A percentile compares a stretch with the other conserved stretches of the same genome.
Evolutionary conservation across 2,113 vertebrate genomes (phyloP).

Genomic region (Ovibos moschatus): DNA sequence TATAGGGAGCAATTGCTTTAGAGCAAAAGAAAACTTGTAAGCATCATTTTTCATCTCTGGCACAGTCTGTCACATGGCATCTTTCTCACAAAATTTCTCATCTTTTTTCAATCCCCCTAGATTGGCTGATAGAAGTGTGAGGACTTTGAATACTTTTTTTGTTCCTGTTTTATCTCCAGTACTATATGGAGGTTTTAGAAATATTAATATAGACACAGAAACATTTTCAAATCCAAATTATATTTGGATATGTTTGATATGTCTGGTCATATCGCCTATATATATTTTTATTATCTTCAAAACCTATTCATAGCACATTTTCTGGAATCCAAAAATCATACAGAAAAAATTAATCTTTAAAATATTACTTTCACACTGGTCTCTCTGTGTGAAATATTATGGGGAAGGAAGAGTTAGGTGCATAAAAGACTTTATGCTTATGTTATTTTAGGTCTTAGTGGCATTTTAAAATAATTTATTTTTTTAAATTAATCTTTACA

Average conservation of each 20-base stretch:
- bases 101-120: neutral
- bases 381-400: neutral
- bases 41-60: neutral
- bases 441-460: neutral
- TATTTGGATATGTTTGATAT: neutral
- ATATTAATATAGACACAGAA: neutral
- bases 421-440: neutral
- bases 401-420: neutral
- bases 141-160: neutral
- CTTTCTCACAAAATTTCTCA: neutral
- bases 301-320: neutral
- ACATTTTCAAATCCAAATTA: neutral
- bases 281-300: neutral
- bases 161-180: neutral
- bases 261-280: neutral
- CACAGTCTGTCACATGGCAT: neutral
- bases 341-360: neutral
- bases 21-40: neutral
- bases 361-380: neutral
- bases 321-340: neutral
- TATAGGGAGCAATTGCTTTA: neutral
- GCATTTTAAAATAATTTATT: neutral
- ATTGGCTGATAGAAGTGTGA: neutral
- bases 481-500: neutral
- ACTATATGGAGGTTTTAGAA: neutral